phyloP scores from a whole-genome alignment of 2,113 vertebrate species.

The Chroicocephalus ridibundus region DNA sequence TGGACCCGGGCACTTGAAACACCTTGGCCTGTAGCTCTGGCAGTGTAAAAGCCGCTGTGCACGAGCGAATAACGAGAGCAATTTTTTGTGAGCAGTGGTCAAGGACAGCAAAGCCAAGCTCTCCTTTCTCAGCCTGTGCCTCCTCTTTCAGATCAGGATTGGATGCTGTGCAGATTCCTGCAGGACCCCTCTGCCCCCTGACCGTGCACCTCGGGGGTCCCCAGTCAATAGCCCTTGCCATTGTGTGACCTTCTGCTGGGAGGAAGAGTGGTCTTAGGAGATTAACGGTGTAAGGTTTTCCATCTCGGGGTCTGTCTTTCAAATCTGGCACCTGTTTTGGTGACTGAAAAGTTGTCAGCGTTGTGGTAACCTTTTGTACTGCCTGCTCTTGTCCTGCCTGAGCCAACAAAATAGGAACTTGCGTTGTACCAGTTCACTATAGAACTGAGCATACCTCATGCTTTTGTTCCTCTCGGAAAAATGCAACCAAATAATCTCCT shows the following conservation, averaged over 20 bases:
- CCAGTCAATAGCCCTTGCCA: not conserved
- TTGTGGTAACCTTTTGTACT: not conserved
- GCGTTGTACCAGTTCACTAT: not conserved
- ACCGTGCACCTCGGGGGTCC: not conserved
- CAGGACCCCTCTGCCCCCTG: not conserved
- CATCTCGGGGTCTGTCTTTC: not conserved
- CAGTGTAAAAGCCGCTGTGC: not conserved
- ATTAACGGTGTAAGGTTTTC: not conserved
- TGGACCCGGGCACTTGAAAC: not conserved
- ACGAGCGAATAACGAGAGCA: fast-evolving
- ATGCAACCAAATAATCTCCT: not conserved
- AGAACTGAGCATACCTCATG: not conserved
- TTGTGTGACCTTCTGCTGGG: not conserved
- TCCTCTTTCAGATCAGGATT: fast-evolving
- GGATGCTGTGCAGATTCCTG: not conserved
- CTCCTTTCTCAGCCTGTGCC: not conserved
- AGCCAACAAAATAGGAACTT: not conserved
- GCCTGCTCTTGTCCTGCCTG: not conserved
- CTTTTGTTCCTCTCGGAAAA: not conserved
- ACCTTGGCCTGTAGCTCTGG: not conserved
- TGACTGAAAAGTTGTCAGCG: not conserved
- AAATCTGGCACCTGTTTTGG: not conserved
- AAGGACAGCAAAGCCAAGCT: not conserved
- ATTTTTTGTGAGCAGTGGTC: not conserved
- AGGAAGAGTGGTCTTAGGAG: not conserved